A percentile compares a stretch with the other conserved stretches of the same genome.
phyloP scores from a whole-genome alignment of 2,797 vertebrate species.

The Jordanella pulchra region DNA sequence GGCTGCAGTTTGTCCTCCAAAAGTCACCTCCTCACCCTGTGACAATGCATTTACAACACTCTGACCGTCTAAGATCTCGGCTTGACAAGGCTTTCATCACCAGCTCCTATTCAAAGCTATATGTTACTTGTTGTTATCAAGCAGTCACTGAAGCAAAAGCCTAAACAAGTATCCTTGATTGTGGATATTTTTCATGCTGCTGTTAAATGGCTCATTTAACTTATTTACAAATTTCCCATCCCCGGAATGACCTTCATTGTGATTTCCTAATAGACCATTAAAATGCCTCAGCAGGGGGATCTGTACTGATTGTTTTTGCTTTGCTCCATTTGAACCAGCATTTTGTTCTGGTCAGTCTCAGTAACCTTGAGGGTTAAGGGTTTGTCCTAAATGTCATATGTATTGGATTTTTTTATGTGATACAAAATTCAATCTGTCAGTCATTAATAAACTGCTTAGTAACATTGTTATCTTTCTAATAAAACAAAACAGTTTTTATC shows the following conservation, averaged over 20 bases:
- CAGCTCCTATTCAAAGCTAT: neutral
- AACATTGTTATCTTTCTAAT: constrained; percentile 1
- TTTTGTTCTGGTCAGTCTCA: constrained; percentile 2
- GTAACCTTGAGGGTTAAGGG: constrained; percentile 37
- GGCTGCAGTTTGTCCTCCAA: constrained; percentile 22
- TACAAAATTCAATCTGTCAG: neutral
- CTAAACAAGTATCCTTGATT: neutral
- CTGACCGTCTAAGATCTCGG: constrained; percentile 10
- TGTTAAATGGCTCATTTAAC: neutral
- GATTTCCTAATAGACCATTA: constrained; percentile 30
- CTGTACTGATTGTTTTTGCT: constrained; percentile 18
- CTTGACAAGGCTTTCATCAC: constrained; percentile 10
- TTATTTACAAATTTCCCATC: neutral
- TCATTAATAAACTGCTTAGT: neutral
- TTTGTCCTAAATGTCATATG: too few species aligned
- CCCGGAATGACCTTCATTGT: neutral
- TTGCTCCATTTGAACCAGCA: constrained; percentile 11
- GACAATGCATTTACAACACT: neutral
- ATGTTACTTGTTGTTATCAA: neutral
- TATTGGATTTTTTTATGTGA: too few species aligned
- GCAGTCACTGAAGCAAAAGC: neutral
- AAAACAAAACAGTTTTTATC: neutral
- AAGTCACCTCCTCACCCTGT: constrained; percentile 16
- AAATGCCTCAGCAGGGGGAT: constrained; percentile 23
- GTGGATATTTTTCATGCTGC: neutral